These are phyloP conservation scores for Oreochromis spilurus DNA, from an alignment of 2,113 vertebrate species.

Conservation along the genomic window DNA sequence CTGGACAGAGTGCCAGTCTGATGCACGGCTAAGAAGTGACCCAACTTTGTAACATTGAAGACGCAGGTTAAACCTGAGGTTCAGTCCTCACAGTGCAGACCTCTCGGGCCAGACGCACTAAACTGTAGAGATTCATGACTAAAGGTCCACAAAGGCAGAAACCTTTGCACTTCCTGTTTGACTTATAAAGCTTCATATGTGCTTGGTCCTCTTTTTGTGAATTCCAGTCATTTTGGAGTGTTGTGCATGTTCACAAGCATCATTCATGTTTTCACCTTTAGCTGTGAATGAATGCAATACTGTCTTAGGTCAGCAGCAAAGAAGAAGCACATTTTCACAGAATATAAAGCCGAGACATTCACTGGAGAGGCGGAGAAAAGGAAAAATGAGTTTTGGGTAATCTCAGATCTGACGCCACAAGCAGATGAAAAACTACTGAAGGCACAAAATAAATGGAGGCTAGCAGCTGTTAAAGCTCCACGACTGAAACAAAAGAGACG, in stretches of 20 bases:
- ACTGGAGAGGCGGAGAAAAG: neutral
- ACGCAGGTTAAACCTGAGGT: neutral
- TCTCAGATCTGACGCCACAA: neutral
- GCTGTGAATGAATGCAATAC: accelerated
- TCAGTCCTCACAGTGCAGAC: accelerated
- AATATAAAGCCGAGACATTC: neutral
- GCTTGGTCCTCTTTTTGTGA: accelerated
- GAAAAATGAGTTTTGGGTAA: too few relatives aligned
- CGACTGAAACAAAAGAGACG: neutral
- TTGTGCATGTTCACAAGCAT: neutral
- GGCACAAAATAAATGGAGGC: neutral
- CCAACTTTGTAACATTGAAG: neutral
- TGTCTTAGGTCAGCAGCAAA: neutral
- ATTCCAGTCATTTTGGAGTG: neutral
- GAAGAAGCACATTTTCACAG: neutral
- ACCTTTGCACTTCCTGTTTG: neutral
- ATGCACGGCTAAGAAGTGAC: neutral
- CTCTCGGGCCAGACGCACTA: accelerated
- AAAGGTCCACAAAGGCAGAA: neutral
- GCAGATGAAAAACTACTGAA: neutral
- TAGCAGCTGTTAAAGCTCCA: neutral
- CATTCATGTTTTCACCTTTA: neutral
- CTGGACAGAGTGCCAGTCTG: accelerated
- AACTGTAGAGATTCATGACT: neutral
- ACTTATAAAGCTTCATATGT: accelerated